Conservation (phyloP, 2,888 invertebrate species). For the Halictus ligatus region DNA sequence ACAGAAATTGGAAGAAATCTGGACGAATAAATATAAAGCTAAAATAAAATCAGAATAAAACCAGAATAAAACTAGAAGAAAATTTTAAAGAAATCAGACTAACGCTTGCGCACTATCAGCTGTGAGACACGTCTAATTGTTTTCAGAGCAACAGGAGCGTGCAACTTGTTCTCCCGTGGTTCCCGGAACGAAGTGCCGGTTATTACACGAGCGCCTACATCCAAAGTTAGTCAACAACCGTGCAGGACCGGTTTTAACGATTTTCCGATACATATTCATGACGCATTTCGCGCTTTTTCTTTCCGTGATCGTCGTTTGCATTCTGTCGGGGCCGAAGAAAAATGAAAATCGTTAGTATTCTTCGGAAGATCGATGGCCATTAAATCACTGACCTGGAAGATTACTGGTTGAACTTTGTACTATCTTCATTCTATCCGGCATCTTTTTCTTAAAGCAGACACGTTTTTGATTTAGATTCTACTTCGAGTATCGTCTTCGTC, state of each 20-base stretch:
- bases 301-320: neutral
- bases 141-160: no score
- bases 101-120: neutral
- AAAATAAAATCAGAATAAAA: no score
- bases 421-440: constrained; percentile 40
- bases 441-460: constrained; percentile 24
- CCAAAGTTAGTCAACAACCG: neutral
- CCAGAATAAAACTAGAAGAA: no score
- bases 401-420: constrained; percentile 34
- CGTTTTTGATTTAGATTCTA: constrained; percentile 43
- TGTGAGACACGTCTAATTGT: neutral
- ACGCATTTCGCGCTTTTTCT: constrained; percentile 4
- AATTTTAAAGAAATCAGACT: no score
- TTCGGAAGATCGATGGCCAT: constrained; percentile 45
- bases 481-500: neutral
- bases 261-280: constrained; percentile 11
- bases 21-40: no score
- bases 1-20: no score
- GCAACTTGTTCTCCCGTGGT: neutral
- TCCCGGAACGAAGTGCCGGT: neutral
- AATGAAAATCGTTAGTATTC: constrained; percentile 41
- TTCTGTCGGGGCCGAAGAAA: neutral
- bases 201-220: neutral
- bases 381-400: constrained; percentile 49
- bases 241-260: neutral